Conservation (phyloP, 2,113 vertebrate genomes). For the Maccullochella peelii region DNA sequence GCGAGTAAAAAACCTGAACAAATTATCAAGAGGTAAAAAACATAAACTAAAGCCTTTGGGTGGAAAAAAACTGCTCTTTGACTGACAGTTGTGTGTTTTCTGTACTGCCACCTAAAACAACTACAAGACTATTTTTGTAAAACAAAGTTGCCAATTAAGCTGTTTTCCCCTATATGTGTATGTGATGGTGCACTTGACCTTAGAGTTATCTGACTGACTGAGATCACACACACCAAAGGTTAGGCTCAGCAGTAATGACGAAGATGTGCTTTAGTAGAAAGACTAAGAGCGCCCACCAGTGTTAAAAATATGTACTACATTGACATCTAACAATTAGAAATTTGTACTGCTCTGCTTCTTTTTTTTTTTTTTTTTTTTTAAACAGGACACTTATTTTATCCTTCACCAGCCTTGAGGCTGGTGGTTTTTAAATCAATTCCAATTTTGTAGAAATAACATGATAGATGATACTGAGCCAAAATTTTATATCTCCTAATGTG, state of each 20-base stretch:
- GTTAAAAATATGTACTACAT: slow-evolving; percentile 46
- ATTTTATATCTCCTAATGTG: not conserved
- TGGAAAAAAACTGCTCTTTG: not conserved
- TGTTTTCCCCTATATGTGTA: not conserved
- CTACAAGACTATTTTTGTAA: not conserved
- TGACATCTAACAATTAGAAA: not conserved
- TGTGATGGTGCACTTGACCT: not conserved
- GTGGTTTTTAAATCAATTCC: not conserved
- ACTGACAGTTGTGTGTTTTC: not conserved
- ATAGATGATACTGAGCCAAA: not conserved
- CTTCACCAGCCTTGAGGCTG: not conserved
- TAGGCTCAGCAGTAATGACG: not conserved
- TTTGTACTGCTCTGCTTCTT: not conserved
- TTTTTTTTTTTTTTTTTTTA: not conserved
- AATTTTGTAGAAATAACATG: not conserved
- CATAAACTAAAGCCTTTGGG: not conserved
- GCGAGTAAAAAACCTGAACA: slow-evolving; percentile 11
- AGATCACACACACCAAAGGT: not conserved
- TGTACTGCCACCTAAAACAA: not conserved
- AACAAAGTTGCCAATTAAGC: not conserved
- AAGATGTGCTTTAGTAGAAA: not conserved
- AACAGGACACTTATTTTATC: not conserved
- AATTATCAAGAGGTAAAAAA: not conserved
- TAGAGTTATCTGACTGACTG: not conserved
- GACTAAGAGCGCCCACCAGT: slow-evolving; percentile 65